Evolutionary conservation across 2,797 vertebrate genomes (phyloP).

Genomic region (Intellagama lesueurii): DNA sequence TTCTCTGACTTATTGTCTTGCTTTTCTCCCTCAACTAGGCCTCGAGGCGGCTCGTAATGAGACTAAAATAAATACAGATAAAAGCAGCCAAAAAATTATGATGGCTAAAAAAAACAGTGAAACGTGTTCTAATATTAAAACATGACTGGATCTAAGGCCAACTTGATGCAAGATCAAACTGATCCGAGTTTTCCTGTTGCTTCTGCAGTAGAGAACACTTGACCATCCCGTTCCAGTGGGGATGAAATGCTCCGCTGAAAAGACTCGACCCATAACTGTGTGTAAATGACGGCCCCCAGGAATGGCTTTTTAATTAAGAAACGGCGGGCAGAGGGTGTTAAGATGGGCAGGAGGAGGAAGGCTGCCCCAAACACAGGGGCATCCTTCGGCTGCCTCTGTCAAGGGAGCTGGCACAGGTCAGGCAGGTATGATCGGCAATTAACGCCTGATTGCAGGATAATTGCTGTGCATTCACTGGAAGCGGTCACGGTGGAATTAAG

Average conservation of each 20-base stretch:
- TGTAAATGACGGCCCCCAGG: not conserved
- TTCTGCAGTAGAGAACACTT: not conserved
- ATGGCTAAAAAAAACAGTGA: no score
- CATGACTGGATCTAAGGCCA: no score
- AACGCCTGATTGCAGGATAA: conserved; percentile 34
- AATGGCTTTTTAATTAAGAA: conserved; percentile 32
- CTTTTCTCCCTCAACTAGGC: not conserved
- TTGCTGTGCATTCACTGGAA: conserved; percentile 22
- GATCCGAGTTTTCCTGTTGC: no score
- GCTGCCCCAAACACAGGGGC: not conserved
- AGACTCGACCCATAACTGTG: not conserved
- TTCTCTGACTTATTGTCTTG: not conserved
- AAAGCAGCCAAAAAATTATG: no score
- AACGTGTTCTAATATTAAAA: no score
- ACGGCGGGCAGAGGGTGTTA: not conserved
- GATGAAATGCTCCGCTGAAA: not conserved
- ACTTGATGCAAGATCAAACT: no score
- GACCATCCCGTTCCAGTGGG: accelerated
- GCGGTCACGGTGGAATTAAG: conserved; percentile 7
- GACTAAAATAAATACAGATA: no score
- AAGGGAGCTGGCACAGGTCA: not conserved
- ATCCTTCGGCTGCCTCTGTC: not conserved
- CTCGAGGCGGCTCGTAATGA: no score
- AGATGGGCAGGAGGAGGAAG: not conserved
- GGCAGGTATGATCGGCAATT: conserved; percentile 27